These are phyloP conservation scores for Eudemis profundana DNA, from an alignment of 2,888 invertebrate species.

Conservation along the genomic window DNA sequence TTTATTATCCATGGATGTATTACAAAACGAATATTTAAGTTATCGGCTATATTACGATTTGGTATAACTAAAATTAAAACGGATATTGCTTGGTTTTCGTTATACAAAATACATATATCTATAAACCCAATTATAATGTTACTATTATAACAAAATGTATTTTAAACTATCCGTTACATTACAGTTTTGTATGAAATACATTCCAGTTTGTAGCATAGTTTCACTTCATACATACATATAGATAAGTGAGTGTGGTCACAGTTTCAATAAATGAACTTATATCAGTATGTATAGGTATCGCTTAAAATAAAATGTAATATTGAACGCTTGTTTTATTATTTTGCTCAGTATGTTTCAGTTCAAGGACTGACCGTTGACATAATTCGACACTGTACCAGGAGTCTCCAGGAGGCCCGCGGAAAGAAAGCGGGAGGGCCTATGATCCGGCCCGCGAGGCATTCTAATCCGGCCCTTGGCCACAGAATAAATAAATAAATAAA, in stretches of 20 bases:
- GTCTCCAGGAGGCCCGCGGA: too few species aligned
- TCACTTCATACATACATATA: slow-evolving; percentile 44
- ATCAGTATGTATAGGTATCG: slow-evolving; percentile 74
- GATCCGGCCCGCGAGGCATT: too few species aligned
- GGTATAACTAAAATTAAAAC: background rate
- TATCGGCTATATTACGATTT: too few species aligned
- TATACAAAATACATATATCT: background rate
- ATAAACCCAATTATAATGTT: slow-evolving; percentile 43
- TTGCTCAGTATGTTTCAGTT: background rate
- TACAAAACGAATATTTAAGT: background rate
- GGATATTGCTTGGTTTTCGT: background rate
- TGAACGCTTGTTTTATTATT: slow-evolving; percentile 54
- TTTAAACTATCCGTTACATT: slow-evolving; percentile 33
- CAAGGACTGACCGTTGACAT: too few species aligned
- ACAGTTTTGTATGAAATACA: slow-evolving; percentile 49
- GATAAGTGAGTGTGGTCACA: slow-evolving; percentile 60
- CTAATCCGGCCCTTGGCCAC: too few species aligned
- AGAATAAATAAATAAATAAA: too few species aligned
- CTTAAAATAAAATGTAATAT: slow-evolving; percentile 74
- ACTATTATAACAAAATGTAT: slow-evolving; percentile 15
- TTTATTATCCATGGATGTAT: slow-evolving; percentile 4
- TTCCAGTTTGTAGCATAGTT: slow-evolving; percentile 52
- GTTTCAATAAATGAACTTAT: slow-evolving; percentile 61
- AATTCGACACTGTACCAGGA: too few species aligned
- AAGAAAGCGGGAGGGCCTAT: too few species aligned